Conservation (phyloP, 2,797 vertebrate genomes). For the Eulemur coronatus region DNA sequence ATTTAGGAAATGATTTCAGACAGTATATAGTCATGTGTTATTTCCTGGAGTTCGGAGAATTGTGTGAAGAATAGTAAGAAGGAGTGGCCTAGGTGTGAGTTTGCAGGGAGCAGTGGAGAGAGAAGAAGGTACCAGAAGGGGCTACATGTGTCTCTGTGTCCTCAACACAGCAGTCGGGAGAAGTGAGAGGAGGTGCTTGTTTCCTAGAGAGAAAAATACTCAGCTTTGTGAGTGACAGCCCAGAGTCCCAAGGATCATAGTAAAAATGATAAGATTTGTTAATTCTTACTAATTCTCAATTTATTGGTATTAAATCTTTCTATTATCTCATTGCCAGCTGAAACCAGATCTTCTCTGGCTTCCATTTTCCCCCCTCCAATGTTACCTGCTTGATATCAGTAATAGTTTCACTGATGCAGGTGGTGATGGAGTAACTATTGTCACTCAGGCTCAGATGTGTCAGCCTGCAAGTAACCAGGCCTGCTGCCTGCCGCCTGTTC, state of each 20-base stretch:
- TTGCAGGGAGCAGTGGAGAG: neutral
- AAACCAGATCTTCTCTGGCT: neutral
- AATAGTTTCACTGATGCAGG: neutral
- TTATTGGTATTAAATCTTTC: neutral
- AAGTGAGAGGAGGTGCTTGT: accelerated
- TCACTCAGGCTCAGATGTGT: neutral
- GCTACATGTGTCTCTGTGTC: neutral
- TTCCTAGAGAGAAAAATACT: neutral
- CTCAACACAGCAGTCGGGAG: neutral
- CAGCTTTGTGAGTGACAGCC: neutral
- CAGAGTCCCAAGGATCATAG: neutral
- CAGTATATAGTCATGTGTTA: neutral
- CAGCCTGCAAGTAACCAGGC: neutral
- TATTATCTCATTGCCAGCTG: neutral
- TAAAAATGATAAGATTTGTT: neutral
- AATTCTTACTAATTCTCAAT: slow-evolving; percentile 24
- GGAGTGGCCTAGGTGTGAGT: neutral
- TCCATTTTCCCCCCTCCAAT: neutral
- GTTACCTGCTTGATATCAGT: neutral
- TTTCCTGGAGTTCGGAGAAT: neutral
- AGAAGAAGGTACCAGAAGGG: neutral
- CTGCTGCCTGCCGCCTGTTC: neutral
- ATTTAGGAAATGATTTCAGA: neutral
- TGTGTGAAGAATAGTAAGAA: neutral
- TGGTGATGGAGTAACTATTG: neutral